phyloP scores from a whole-genome alignment of 2,888 invertebrate species.

The Eristalis arbustorum region DNA sequence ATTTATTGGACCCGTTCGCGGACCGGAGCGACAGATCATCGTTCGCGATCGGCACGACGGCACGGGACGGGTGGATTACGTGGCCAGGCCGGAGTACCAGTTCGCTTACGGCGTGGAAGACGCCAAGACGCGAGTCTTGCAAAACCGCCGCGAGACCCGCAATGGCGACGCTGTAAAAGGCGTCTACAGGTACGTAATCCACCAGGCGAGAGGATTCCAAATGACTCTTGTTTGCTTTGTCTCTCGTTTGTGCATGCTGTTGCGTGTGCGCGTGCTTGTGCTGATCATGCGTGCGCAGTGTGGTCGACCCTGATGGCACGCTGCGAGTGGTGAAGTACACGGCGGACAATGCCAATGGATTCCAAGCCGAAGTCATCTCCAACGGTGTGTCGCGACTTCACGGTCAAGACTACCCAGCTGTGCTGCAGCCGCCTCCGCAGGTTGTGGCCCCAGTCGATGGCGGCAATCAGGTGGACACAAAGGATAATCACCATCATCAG shows the following conservation, averaged over 20 bases:
- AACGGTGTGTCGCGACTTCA: conserved; percentile 77
- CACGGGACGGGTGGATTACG: conserved; percentile 84
- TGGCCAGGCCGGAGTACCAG: conserved; percentile 88
- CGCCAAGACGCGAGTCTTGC: conserved; percentile 86
- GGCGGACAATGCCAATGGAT: conserved; percentile 87
- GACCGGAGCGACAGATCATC: conserved; percentile 80
- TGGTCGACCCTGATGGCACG: conserved; percentile 88
- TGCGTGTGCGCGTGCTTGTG: background rate
- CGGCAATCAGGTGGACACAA: conserved; percentile 35
- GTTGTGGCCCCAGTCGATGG: conserved; percentile 10
- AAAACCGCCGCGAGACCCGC: conserved; percentile 87
- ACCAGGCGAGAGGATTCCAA: conserved; percentile 60
- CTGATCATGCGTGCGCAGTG: conserved; percentile 76
- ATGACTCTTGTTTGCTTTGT: conserved; percentile 11
- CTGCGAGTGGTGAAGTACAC: conserved; percentile 87
- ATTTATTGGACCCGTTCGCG: conserved; percentile 88
- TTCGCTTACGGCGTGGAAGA: conserved; percentile 90
- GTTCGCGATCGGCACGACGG: conserved; percentile 76
- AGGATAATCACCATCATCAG: conserved; percentile 60
- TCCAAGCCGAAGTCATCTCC: conserved; percentile 82
- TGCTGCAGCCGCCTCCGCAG: conserved; percentile 58
- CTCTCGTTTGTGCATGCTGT: conserved; percentile 5
- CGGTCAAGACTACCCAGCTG: conserved; percentile 73
- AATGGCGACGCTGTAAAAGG: conserved; percentile 87
- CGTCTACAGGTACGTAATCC: conserved; percentile 84